Conservation (phyloP, 2,888 invertebrate species). For the Polymixis flavicincta region DNA sequence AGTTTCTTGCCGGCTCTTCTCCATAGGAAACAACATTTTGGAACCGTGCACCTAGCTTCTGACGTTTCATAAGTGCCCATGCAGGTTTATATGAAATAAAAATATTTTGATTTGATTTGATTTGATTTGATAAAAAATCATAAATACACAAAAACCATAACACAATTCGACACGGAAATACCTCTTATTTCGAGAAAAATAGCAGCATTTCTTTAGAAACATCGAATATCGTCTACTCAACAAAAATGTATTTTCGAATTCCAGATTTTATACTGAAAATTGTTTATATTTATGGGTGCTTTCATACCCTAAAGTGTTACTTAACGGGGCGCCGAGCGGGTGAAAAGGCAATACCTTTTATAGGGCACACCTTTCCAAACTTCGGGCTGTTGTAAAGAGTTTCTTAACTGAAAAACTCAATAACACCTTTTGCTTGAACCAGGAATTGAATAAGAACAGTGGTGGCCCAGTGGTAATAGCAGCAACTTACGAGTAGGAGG, state of each 20-base stretch:
- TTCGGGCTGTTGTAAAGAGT: background rate
- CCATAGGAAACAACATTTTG: no score
- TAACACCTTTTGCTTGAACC: background rate
- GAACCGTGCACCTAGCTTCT: no score
- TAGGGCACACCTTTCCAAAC: conserved; percentile 12
- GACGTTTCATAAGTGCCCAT: no score
- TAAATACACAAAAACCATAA: background rate
- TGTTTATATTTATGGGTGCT: conserved; percentile 4
- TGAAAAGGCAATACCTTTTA: conserved; percentile 14
- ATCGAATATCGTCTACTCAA: no score
- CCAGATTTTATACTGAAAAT: background rate
- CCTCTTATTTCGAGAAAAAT: background rate
- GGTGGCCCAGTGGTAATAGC: no score
- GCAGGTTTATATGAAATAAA: no score
- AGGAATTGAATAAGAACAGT: background rate
- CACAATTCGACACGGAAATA: no score
- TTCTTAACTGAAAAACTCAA: conserved; percentile 4
- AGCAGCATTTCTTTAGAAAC: background rate
- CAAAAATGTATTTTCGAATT: background rate
- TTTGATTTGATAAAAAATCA: no score
- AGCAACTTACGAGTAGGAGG: no score
- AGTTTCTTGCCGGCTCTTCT: no score
- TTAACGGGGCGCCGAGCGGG: background rate
- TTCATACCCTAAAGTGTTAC: conserved; percentile 5
- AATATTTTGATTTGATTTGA: no score